Percentiles rank a stretch among this genome's conserved stretches.
Evolutionary conservation across 2,113 vertebrate genomes (phyloP).

Genomic region (Bufo bufo): DNA sequence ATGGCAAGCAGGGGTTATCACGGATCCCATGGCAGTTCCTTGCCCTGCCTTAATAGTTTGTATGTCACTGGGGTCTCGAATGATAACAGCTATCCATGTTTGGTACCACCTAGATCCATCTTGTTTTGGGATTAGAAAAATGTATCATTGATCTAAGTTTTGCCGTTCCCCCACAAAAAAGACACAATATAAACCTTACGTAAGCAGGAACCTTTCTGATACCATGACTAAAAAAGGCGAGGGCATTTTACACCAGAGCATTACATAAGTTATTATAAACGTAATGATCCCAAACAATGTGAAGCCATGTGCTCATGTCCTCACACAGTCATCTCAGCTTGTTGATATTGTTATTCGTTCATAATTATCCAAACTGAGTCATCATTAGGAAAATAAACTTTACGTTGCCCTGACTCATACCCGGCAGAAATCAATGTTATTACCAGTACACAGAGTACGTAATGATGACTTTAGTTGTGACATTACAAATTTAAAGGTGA

Average conservation of each 20-base stretch:
- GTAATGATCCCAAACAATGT: neutral
- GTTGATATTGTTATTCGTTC: neutral
- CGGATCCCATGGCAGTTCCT: neutral
- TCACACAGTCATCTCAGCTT: neutral
- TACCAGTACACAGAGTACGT: neutral
- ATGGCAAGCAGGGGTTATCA: neutral
- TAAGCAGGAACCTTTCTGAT: neutral
- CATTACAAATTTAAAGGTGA: neutral
- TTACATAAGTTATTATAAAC: neutral
- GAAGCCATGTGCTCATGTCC: neutral
- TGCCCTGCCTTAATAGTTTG: neutral
- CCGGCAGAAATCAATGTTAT: slow-evolving; percentile 12
- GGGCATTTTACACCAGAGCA: neutral
- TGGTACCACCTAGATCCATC: neutral
- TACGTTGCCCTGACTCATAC: slow-evolving; percentile 1
- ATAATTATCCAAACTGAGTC: neutral
- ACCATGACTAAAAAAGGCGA: neutral
- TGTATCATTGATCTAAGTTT: no score
- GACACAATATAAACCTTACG: neutral
- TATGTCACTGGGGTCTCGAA: neutral
- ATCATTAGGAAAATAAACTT: neutral
- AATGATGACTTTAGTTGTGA: neutral
- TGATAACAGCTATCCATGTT: neutral
- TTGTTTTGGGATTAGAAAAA: no score
- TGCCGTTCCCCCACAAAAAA: no score